A percentile compares a stretch with the other conserved stretches of the same genome.
Conservation (phyloP, 2,797 vertebrate species). For the Centroberyx gerrardi region DNA sequence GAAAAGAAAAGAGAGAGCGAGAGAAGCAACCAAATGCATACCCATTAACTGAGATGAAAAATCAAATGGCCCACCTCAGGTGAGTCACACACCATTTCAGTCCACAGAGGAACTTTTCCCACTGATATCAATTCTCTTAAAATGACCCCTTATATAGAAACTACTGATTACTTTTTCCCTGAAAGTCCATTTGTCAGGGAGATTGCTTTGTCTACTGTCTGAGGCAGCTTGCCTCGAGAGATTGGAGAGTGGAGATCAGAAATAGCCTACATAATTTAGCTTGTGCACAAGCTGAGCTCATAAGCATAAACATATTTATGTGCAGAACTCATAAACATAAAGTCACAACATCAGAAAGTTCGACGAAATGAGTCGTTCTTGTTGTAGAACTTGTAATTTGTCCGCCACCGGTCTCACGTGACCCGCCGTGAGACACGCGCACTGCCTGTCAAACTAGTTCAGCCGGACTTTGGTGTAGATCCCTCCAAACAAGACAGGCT, state of each 20-base stretch:
- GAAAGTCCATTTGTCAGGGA: constrained; percentile 47
- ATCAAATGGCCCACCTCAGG: constrained; percentile 32
- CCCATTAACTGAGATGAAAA: constrained; percentile 44
- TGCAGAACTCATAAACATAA: constrained; percentile 24
- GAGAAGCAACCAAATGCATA: constrained; percentile 21
- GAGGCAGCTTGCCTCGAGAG: constrained; percentile 40
- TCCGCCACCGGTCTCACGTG: background rate
- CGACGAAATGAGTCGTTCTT: constrained; percentile 11
- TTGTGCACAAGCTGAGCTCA: constrained; percentile 3
- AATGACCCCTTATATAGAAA: constrained; percentile 38
- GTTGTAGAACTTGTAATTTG: constrained; percentile 13
- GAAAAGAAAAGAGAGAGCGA: constrained; percentile 19
- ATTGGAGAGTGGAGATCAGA: constrained; percentile 27
- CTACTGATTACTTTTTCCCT: constrained; percentile 42
- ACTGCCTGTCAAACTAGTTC: constrained; percentile 7
- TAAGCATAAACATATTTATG: constrained; percentile 2
- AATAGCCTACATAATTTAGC: constrained; percentile 24
- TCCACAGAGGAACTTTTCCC: constrained; percentile 24
- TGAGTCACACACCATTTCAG: constrained; percentile 56
- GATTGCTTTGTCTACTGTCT: constrained; percentile 45
- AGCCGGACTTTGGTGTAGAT: background rate
- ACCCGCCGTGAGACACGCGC: background rate
- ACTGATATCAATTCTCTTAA: constrained; percentile 40
- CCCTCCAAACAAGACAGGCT: constrained; percentile 28
- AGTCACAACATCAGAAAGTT: constrained; percentile 8